phyloP scores from a whole-genome alignment of 1,140 invertebrate species.

The Diachasmimorpha longicaudata region DNA sequence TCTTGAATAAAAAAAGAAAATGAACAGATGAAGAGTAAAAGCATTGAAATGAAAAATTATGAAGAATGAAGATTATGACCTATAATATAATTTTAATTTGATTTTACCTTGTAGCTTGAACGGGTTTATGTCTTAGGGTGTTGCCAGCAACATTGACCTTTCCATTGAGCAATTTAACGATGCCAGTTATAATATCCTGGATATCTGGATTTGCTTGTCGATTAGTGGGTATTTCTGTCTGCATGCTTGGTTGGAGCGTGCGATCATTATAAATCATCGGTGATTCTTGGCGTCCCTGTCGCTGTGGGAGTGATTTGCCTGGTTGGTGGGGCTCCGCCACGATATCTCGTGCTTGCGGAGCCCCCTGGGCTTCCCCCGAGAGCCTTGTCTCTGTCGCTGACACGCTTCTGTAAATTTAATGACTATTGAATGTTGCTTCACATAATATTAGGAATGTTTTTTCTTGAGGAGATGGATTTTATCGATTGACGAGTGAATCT shows the following conservation, averaged over 20 bases:
- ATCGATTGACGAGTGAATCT: not conserved
- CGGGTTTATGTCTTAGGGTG: conserved; percentile 65
- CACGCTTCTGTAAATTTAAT: conserved; percentile 36
- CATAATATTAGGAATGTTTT: not conserved
- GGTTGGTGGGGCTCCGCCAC: conserved; percentile 69
- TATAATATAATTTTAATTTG: not conserved
- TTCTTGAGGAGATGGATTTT: not conserved
- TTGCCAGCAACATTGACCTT: conserved; percentile 84
- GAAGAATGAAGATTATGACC: not conserved
- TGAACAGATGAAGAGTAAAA: not conserved
- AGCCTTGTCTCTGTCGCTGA: conserved; percentile 41
- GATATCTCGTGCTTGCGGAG: conserved; percentile 69
- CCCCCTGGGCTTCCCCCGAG: conserved; percentile 76
- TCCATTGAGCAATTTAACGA: conserved; percentile 86
- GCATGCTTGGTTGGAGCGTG: conserved; percentile 39
- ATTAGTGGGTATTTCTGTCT: conserved; percentile 46
- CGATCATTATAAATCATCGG: conserved; percentile 56
- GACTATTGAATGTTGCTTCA: not conserved
- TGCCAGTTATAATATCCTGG: conserved; percentile 88
- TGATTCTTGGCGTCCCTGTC: conserved; percentile 50
- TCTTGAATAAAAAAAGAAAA: not conserved
- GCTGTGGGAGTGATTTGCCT: conserved; percentile 37
- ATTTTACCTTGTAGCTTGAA: conserved; percentile 52
- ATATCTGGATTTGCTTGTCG: conserved; percentile 79
- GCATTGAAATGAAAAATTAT: too few species aligned